These are phyloP conservation scores for Botrylloides violaceus DNA, from an alignment of 23 tunicate genomes.

Conservation along the genomic window DNA sequence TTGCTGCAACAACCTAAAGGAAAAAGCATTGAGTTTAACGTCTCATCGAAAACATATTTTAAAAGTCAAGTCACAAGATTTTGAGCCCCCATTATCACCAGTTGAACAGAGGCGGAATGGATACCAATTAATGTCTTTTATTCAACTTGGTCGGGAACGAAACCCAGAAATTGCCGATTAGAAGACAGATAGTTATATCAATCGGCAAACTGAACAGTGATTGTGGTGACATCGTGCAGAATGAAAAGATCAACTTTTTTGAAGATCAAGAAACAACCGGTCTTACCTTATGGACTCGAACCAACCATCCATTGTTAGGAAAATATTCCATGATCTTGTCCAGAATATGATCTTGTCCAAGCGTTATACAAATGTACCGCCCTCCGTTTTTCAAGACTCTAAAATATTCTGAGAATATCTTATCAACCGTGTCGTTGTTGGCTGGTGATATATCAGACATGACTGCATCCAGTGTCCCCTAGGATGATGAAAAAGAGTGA, in stretches of 20 bases:
- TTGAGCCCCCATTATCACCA: too few relatives aligned
- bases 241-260: too few relatives aligned
- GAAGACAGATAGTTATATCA: too few relatives aligned
- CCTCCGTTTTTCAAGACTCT: conserved; percentile 68
- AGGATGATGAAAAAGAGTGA: not conserved
- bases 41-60: not conserved
- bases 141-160: too few relatives aligned
- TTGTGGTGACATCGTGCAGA: too few relatives aligned
- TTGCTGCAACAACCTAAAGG: not conserved
- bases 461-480: conserved; percentile 97
- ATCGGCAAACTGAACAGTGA: too few relatives aligned
- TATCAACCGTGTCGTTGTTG: conserved; percentile 20
- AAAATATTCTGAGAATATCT: conserved; percentile 58
- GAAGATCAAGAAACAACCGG: too few relatives aligned
- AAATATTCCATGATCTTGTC: conserved; percentile 42
- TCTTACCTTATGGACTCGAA: conserved; percentile 80
- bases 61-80: not conserved
- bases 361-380: conserved; percentile 70
- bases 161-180: too few relatives aligned
- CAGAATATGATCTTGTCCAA: conserved; percentile 81
- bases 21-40: not conserved
- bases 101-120: too few relatives aligned
- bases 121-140: too few relatives aligned
- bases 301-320: conserved; percentile 41
- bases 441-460: conserved; percentile 58